Conservation (phyloP, 2,113 vertebrate genomes). For the Seriola quinqueradiata region DNA sequence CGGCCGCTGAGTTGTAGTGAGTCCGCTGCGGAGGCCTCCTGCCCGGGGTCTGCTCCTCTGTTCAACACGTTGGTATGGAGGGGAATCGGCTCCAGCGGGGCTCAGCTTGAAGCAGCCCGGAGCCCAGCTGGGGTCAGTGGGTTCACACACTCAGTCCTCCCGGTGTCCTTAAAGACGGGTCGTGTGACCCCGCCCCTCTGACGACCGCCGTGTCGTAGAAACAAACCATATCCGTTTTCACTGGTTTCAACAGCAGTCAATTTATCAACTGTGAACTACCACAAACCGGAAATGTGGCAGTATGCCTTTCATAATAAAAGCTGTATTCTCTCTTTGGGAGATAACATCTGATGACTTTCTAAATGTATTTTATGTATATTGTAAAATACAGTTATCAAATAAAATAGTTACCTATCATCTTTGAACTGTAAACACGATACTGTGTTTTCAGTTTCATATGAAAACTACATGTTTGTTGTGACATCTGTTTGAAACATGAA, state of each 20-base stretch:
- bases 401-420: no score
- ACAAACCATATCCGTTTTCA: slow-evolving; percentile 74
- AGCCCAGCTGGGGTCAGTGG: slow-evolving; percentile 57
- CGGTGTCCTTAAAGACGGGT: slow-evolving; percentile 80
- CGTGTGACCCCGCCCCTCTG: slow-evolving; percentile 75
- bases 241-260: background rate
- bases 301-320: slow-evolving; percentile 42
- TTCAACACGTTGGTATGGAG: background rate
- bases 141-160: slow-evolving; percentile 59
- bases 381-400: no score
- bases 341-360: background rate
- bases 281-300: background rate
- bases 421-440: no score
- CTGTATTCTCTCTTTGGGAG: background rate
- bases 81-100: slow-evolving; percentile 18
- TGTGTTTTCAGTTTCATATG: no score
- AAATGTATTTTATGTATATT: no score
- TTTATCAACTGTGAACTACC: rapidly evolving
- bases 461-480: no score
- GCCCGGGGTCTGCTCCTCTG: slow-evolving; percentile 1
- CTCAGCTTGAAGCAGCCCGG: slow-evolving; percentile 4
- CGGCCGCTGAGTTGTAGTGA: background rate
- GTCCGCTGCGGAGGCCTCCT: slow-evolving; percentile 1
- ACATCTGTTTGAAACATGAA: no score
- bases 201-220: slow-evolving; percentile 56